phyloP scores from a whole-genome alignment of 2,113 vertebrate species.

The Crotophaga sulcirostris region DNA sequence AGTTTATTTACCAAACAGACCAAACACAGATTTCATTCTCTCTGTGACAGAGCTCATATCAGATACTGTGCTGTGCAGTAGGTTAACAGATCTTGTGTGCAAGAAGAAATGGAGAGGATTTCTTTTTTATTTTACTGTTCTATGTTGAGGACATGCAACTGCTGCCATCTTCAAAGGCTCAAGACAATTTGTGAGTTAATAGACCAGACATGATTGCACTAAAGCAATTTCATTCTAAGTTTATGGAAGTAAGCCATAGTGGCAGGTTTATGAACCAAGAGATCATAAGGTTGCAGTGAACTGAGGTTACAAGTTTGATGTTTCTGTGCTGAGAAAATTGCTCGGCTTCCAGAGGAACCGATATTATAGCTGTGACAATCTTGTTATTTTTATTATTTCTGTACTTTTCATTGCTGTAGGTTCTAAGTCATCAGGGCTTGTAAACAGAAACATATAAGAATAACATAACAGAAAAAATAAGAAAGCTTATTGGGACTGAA shows the following conservation, averaged over 20 bases:
- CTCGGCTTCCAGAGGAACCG: neutral
- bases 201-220: slow-evolving; percentile 33
- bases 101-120: neutral
- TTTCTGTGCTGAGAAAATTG: slow-evolving; percentile 37
- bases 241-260: slow-evolving; percentile 32
- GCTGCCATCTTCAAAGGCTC: slow-evolving; percentile 26
- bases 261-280: slow-evolving; percentile 58
- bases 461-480: no score
- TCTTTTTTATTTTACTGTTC: neutral
- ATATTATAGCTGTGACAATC: neutral
- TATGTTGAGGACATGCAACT: neutral
- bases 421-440: neutral
- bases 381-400: neutral
- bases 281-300: slow-evolving; percentile 45
- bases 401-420: neutral
- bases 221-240: slow-evolving; percentile 54
- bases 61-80: neutral
- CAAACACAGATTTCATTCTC: neutral
- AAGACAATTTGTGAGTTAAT: slow-evolving; percentile 60
- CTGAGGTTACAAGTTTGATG: neutral
- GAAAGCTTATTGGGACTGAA: no score
- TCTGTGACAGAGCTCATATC: neutral
- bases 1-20: neutral
- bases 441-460: no score
- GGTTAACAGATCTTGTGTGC: neutral